These are phyloP conservation scores for Polylopha cassiicola DNA, from an alignment of 2,888 invertebrate genomes.

Conservation along the genomic window DNA sequence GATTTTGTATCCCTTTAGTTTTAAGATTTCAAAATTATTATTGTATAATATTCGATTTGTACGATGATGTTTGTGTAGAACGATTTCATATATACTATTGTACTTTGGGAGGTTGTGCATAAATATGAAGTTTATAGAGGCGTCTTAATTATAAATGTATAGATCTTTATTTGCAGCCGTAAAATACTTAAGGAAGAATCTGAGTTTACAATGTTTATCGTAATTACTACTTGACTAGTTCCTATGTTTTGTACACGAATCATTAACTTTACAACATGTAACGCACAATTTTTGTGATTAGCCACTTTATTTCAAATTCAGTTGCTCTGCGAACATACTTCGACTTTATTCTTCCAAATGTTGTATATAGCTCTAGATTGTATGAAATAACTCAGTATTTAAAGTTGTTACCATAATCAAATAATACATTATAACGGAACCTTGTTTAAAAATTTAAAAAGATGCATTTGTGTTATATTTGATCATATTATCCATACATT, in stretches of 20 bases:
- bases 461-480: conserved; percentile 18
- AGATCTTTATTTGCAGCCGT: conserved; percentile 29
- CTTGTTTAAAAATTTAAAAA: conserved; percentile 26
- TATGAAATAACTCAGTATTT: conserved; percentile 32
- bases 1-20: conserved; percentile 70
- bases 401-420: conserved; percentile 37
- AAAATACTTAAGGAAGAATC: conserved; percentile 32
- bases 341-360: conserved; percentile 36
- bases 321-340: not conserved
- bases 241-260: conserved; percentile 37
- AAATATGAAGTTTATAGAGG: conserved; percentile 35
- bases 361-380: conserved; percentile 43
- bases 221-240: conserved; percentile 42
- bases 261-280: conserved; percentile 33
- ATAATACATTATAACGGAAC: conserved; percentile 28
- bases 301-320: conserved; percentile 12
- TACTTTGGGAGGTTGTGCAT: conserved; percentile 64
- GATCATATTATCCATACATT: conserved; percentile 9
- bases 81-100: conserved; percentile 29
- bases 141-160: conserved; percentile 2
- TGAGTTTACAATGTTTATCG: conserved; percentile 31
- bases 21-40: conserved; percentile 71
- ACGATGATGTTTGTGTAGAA: conserved; percentile 32
- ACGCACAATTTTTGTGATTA: conserved; percentile 44
- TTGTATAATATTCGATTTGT: conserved; percentile 60